Evolutionary conservation across 2,113 vertebrate genomes (phyloP).

Genomic region (Arizona elegans): DNA sequence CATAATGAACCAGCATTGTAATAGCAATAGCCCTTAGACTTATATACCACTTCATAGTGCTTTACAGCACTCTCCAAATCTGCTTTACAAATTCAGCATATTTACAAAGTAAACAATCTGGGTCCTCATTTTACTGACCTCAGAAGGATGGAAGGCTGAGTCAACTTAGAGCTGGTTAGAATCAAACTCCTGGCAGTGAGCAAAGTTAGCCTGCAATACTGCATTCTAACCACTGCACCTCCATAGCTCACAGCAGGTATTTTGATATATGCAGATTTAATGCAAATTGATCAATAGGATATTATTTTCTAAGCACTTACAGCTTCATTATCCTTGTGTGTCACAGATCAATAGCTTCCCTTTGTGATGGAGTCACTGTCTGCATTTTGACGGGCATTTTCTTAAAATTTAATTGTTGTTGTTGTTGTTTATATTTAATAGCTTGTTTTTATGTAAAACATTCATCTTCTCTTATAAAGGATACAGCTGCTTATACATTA

Average conservation of each 20-base stretch:
- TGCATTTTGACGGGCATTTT: conserved; percentile 48
- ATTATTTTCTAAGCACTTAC: conserved; percentile 10
- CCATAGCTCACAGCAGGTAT: not conserved
- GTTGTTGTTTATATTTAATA: conserved; percentile 14
- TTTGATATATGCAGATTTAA: not conserved
- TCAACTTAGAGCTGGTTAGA: not conserved
- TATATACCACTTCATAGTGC: not conserved
- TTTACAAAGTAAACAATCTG: not conserved
- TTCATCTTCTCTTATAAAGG: conserved; percentile 43
- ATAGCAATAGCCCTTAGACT: not conserved
- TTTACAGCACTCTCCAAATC: too few species aligned
- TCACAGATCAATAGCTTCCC: conserved; percentile 13
- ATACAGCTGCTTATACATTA: conserved; percentile 37
- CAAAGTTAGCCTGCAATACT: not conserved
- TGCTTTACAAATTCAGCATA: not conserved
- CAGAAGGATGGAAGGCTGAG: not conserved
- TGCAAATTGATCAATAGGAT: not conserved
- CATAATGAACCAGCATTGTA: not conserved
- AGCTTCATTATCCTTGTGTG: conserved; percentile 16
- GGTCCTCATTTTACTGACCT: not conserved
- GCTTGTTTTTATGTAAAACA: conserved; percentile 37
- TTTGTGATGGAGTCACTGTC: conserved; percentile 30
- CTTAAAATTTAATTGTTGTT: conserved; percentile 30
- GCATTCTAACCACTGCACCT: not conserved
- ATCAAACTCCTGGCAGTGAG: not conserved